Conservation (phyloP, 2,888 invertebrate genomes). For the Oscheius sp. region DNA sequence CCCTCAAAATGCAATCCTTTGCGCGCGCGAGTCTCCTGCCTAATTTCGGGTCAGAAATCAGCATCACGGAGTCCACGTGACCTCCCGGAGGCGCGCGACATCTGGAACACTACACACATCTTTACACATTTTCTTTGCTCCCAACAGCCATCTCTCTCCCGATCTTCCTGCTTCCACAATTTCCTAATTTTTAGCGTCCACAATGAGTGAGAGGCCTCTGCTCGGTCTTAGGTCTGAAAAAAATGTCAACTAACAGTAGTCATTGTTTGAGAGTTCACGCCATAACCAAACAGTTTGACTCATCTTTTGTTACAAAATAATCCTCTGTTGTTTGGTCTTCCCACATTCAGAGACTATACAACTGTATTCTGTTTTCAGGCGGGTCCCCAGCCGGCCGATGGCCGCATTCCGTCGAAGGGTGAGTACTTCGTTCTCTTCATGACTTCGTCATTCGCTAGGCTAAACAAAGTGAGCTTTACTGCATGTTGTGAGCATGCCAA, state of each 20-base stretch:
- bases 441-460: too few species aligned
- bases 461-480: too few species aligned
- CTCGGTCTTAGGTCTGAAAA: too few species aligned
- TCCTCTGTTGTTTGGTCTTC: slow-evolving; percentile 3
- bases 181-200: too few species aligned
- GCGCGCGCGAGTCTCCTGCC: neutral
- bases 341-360: neutral
- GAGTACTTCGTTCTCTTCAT: neutral
- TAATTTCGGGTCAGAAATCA: slow-evolving; percentile 26
- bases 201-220: too few species aligned
- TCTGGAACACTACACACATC: slow-evolving; percentile 6
- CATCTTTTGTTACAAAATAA: too few species aligned
- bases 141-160: neutral
- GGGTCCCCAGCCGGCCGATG: slow-evolving; percentile 36
- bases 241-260: too few species aligned
- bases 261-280: too few species aligned
- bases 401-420: slow-evolving; percentile 36
- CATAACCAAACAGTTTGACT: too few species aligned
- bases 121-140: slow-evolving; percentile 8
- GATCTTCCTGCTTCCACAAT: neutral
- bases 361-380: slow-evolving; percentile 11
- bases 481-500: too few species aligned
- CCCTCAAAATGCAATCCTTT: neutral
- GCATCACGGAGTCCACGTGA: neutral
- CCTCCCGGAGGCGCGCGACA: slow-evolving; percentile 3